Conservation (phyloP, 1,140 invertebrate genomes). For the Diabrotica virgifera region DNA sequence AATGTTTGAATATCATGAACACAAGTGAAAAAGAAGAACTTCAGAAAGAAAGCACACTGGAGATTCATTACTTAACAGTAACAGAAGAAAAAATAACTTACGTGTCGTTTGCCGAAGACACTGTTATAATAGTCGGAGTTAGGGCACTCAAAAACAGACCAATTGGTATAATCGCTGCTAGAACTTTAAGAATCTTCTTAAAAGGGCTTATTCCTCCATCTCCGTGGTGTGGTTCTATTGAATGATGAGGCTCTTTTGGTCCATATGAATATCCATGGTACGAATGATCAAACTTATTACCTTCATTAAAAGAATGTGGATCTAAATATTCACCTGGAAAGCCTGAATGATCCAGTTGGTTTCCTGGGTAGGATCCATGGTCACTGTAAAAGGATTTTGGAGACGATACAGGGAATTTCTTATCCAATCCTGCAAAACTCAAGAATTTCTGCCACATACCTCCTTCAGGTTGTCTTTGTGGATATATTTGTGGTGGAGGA, state of each 20-base stretch:
- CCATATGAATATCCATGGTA: neutral
- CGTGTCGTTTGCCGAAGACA: constrained; percentile 45
- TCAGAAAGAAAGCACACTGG: too few relatives aligned
- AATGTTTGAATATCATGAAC: too few relatives aligned
- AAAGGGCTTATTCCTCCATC: constrained; percentile 39
- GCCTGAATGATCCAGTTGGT: constrained; percentile 2
- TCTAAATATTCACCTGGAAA: neutral
- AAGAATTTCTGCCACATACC: constrained; percentile 7
- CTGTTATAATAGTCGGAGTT: constrained; percentile 54
- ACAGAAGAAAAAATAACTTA: constrained; percentile 22
- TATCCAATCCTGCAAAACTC: constrained; percentile 18
- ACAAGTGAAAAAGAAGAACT: too few relatives aligned
- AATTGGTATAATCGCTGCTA: constrained; percentile 55
- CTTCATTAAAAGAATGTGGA: neutral
- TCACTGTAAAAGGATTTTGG: constrained; percentile 15
- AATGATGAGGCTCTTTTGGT: neutral
- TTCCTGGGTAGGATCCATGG: constrained; percentile 5
- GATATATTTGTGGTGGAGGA: neutral
- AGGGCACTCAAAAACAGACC: constrained; percentile 57
- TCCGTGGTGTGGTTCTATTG: neutral
- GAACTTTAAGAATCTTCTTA: constrained; percentile 52
- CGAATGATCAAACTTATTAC: neutral
- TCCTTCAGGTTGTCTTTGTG: neutral
- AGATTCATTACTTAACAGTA: too few relatives aligned
- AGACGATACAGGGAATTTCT: constrained; percentile 20